Conservation (phyloP, 2,888 invertebrate species). For the Hipparchia semele region DNA sequence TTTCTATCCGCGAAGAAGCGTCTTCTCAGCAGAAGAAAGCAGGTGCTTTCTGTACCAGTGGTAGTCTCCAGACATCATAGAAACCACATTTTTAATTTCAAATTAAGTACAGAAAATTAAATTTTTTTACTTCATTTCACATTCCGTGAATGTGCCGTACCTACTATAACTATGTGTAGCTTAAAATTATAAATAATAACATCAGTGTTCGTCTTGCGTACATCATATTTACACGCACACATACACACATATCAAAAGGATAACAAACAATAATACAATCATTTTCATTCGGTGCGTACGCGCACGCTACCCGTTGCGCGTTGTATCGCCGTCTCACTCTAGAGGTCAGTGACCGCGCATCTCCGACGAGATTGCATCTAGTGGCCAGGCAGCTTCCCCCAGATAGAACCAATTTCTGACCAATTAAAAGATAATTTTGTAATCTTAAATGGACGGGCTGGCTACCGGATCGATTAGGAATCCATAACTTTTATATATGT, state of each 20-base stretch:
- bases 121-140: constrained; percentile 46
- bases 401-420: constrained; percentile 73
- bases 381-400: constrained; percentile 77
- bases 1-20: too few species aligned
- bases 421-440: constrained; percentile 73
- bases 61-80: too few species aligned
- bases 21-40: too few species aligned
- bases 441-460: constrained; percentile 45
- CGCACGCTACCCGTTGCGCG: constrained; percentile 68
- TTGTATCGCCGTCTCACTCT: constrained; percentile 61
- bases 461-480: constrained; percentile 25
- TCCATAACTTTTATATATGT: background rate
- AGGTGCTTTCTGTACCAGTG: too few species aligned
- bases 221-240: constrained; percentile 47
- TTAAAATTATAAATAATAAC: constrained; percentile 11
- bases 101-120: too few species aligned
- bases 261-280: constrained; percentile 76
- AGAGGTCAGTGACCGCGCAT: constrained; percentile 78
- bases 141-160: constrained; percentile 51
- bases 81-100: too few species aligned
- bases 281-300: constrained; percentile 82
- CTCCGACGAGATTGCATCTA: constrained; percentile 81
- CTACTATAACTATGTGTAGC: constrained; percentile 4
- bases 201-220: constrained; percentile 53
- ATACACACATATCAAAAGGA: constrained; percentile 54